phyloP scores from a whole-genome alignment of 2,113 vertebrate genomes.

The Callorhinus ursinus region DNA sequence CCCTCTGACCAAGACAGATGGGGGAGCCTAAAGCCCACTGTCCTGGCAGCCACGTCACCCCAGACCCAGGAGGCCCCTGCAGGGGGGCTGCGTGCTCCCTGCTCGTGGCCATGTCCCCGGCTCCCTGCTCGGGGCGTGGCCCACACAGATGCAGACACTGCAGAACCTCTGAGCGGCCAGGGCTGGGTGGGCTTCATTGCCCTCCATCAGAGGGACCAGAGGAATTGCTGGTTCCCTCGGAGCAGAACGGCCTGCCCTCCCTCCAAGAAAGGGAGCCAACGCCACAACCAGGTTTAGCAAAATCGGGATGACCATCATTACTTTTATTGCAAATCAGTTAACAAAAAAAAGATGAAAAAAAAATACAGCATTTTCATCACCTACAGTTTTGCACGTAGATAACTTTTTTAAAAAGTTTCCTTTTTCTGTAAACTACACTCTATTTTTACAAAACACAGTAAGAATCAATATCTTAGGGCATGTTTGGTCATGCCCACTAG shows the following conservation, averaged over 20 bases:
- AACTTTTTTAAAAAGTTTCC: slow-evolving; percentile 85
- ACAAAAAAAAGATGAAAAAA: slow-evolving; percentile 84
- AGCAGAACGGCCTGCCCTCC: not conserved
- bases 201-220: not conserved
- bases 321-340: slow-evolving; percentile 96
- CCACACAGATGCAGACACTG: accelerated
- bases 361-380: slow-evolving; percentile 89
- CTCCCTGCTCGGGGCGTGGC: not conserved
- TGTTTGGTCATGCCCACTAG: slow-evolving; percentile 81
- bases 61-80: no score
- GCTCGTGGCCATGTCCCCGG: not conserved
- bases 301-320: slow-evolving; percentile 83
- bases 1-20: not conserved
- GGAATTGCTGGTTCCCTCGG: accelerated
- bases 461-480: slow-evolving; percentile 82
- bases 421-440: slow-evolving; percentile 88
- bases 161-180: not conserved
- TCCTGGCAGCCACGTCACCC: not conserved
- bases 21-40: not conserved
- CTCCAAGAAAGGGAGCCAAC: not conserved
- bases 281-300: slow-evolving; percentile 74
- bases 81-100: not conserved
- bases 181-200: accelerated
- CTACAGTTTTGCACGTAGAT: slow-evolving; percentile 89
- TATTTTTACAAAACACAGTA: slow-evolving; percentile 88